Percentiles rank a stretch among this genome's conserved stretches.
Evolutionary conservation across 2,113 vertebrate genomes (phyloP).

Genomic region (Rhadina sibilatrix): DNA sequence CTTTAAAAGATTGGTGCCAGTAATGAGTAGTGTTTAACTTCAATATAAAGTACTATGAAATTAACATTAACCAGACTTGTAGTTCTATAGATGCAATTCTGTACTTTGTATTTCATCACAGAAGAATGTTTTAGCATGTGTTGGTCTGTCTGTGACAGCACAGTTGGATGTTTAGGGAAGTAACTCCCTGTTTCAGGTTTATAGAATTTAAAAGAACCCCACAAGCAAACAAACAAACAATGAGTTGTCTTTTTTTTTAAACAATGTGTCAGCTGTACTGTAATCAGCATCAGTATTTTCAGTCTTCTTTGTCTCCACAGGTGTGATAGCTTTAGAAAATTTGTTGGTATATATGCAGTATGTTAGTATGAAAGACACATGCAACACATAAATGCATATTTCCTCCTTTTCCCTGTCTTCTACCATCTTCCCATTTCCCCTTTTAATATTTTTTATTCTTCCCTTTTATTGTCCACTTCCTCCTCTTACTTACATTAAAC

Average conservation of each 20-base stretch:
- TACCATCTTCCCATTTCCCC: neutral
- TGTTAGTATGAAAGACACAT: neutral
- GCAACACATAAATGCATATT: neutral
- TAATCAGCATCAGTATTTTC: neutral
- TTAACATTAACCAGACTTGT: neutral
- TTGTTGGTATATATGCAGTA: neutral
- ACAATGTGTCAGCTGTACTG: neutral
- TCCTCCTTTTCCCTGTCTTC: neutral
- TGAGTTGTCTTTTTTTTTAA: neutral
- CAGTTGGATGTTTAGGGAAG: neutral
- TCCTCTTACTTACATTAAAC: neutral
- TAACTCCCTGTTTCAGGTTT: neutral
- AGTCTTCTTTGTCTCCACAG: neutral
- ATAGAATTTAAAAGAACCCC: neutral
- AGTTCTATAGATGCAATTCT: neutral
- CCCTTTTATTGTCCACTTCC: neutral
- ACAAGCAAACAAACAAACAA: neutral
- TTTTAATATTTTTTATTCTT: conserved; percentile 12
- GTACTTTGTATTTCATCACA: neutral
- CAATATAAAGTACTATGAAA: neutral
- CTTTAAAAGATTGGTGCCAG: neutral
- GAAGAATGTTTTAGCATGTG: neutral
- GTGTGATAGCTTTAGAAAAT: neutral
- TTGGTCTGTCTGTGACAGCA: neutral
- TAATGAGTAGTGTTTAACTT: neutral